Base-by-base conservation (phyloP, 2,888 invertebrate species). In the Empis livida region DNA sequence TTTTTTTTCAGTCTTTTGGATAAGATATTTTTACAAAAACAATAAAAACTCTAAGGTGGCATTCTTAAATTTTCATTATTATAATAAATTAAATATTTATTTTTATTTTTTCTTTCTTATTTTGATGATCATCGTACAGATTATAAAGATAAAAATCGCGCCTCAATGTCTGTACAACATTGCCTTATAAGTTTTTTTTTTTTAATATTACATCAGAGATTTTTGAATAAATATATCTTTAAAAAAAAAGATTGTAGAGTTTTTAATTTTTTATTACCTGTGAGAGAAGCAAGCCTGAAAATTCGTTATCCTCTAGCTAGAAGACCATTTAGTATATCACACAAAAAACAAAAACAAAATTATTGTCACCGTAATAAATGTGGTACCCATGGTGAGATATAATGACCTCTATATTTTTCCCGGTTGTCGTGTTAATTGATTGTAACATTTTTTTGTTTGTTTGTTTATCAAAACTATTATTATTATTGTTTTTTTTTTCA, bases 361-460 rank as follows among this genome's bases (percentile, higher is more conserved):
- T 42, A 41, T 48, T 48, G 45, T 48, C 48, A 42, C 44, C 23
- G 44, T 31, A 44, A 32, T 37, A 43, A 48, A 42, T 42, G 45
- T 41, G 30, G 23, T 37, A 42, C 45, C 48, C 42, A 42, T 45
- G 15, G 45, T 42, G 42, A 41, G 42, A 45, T 45, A 42, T 44
- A 48, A 44, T 48, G 48, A 44, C 44, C 48, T 40, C n/a, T 44
- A 31, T 17, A 16, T 41, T 15, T 37, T 48, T 41, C 44, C 37
- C 39, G 31, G 43, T 38, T 35, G 41, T 42, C 42, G 41, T 15
- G 42, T 44, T 48, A 48, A 48, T 48, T 48, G 48, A 48, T 44
- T 44, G 44, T 44, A 48, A 44, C 48, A 30, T 27, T 48, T 44
- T 31, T 37, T 44, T 37, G 9, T 41, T 41, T 41, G 13, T 27